Percentiles rank a stretch among this genome's conserved stretches.
Evolutionary conservation across 2,888 invertebrate genomes (phyloP).

Genomic region (Ormia ochracea): DNA sequence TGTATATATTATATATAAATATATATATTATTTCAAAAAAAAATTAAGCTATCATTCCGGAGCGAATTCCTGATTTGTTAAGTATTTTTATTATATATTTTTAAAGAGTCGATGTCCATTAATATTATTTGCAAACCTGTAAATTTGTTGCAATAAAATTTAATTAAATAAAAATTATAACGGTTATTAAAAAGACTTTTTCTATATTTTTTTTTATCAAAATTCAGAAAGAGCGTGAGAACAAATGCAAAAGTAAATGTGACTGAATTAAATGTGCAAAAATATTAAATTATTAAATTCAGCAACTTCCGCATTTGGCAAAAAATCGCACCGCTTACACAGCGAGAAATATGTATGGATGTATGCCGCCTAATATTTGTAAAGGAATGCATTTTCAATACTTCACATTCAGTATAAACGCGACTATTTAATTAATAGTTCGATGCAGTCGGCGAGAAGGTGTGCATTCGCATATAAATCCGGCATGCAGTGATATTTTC

Average conservation of each 20-base stretch:
- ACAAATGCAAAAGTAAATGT: neutral
- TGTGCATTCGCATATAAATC: neutral
- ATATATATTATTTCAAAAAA: too few species aligned
- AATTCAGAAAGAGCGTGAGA: slow-evolving; percentile 23
- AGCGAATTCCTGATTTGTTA: too few species aligned
- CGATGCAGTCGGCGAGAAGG: too few species aligned
- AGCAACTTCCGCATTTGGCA: neutral
- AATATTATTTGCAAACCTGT: too few species aligned
- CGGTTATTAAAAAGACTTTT: neutral
- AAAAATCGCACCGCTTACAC: neutral
- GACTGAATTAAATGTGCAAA: neutral
- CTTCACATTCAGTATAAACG: too few species aligned
- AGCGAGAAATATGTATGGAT: neutral
- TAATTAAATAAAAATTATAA: neutral
- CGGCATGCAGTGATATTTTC: slow-evolving; percentile 18
- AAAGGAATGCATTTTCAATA: neutral
- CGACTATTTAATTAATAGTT: too few species aligned
- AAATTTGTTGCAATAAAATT: neutral
- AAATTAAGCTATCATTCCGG: too few species aligned
- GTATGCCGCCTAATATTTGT: neutral
- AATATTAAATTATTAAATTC: neutral
- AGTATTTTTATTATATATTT: too few species aligned
- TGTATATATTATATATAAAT: too few species aligned
- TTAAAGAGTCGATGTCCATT: too few species aligned
- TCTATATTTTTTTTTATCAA: slow-evolving; percentile 2